Conservation (phyloP, 1,140 invertebrate species). For the Drosophila virilis region DNA sequence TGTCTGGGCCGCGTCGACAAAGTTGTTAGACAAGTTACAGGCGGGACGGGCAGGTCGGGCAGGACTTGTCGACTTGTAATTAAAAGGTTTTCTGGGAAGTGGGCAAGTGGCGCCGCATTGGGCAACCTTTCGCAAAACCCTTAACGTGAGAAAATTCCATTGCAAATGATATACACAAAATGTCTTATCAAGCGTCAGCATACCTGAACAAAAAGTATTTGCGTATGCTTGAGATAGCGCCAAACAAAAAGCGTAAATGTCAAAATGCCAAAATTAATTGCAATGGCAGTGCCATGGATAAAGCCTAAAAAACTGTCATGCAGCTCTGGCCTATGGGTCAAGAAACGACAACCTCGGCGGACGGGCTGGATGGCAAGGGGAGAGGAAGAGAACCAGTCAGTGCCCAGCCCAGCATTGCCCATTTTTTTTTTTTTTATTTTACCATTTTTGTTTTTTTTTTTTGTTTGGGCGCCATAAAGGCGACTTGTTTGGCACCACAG, state of each 20-base stretch:
- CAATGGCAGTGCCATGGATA: conserved; percentile 77
- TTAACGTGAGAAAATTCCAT: conserved; percentile 78
- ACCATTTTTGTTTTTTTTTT: not conserved
- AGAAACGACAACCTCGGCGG: conserved; percentile 35
- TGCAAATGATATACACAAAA: conserved; percentile 72
- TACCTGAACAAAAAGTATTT: conserved; percentile 77
- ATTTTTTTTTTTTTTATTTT: conserved; percentile 54
- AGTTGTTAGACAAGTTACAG: conserved; percentile 52
- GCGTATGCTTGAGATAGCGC: conserved; percentile 72
- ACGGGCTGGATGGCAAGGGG: not conserved
- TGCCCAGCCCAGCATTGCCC: conserved; percentile 56
- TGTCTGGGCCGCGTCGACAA: conserved; percentile 29
- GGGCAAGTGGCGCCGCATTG: conserved; percentile 50
- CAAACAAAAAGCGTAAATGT: conserved; percentile 78
- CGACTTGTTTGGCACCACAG: conserved; percentile 18
- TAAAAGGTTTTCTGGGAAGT: conserved; percentile 48
- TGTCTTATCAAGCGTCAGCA: conserved; percentile 72
- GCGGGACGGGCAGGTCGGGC: conserved; percentile 19
- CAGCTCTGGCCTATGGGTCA: conserved; percentile 46
- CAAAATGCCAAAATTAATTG: conserved; percentile 83
- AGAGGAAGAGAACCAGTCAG: conserved; percentile 30
- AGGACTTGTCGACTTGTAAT: conserved; percentile 61
- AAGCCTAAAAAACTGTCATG: conserved; percentile 46
- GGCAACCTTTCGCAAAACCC: conserved; percentile 40
- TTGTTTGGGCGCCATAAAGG: conserved; percentile 45